Evolutionary conservation across 1,140 invertebrate species (phyloP).

Genomic region (Maniola jurtina): DNA sequence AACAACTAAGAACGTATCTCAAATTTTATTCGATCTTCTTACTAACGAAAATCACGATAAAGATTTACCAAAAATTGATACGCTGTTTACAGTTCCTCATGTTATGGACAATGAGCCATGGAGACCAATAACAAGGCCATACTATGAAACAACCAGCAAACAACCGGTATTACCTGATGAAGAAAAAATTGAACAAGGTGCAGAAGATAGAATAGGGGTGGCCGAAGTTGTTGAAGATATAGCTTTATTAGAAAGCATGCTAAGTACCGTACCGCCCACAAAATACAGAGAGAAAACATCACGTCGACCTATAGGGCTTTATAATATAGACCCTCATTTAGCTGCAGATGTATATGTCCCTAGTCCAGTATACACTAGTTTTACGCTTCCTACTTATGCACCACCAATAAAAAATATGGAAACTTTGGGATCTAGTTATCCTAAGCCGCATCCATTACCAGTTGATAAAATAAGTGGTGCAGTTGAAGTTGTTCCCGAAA

Average conservation of each 20-base stretch:
- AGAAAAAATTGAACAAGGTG: slow-evolving; percentile 48
- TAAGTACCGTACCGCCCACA: slow-evolving; percentile 55
- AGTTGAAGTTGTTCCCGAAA: slow-evolving; percentile 52
- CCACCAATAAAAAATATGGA: slow-evolving; percentile 75
- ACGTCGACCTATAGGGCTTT: slow-evolving; percentile 44
- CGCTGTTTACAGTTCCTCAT: slow-evolving; percentile 73
- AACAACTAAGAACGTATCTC: slow-evolving; percentile 67
- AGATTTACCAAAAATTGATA: slow-evolving; percentile 76
- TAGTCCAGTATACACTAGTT: slow-evolving; percentile 83
- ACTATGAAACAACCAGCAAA: slow-evolving; percentile 65
- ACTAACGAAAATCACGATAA: slow-evolving; percentile 72
- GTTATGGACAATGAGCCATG: slow-evolving; percentile 79
- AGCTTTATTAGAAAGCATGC: slow-evolving; percentile 66
- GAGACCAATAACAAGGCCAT: slow-evolving; percentile 77
- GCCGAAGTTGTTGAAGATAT: slow-evolving; percentile 76
- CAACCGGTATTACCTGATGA: slow-evolving; percentile 36
- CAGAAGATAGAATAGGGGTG: slow-evolving; percentile 72
- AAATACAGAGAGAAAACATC: slow-evolving; percentile 56
- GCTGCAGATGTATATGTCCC: slow-evolving; percentile 65
- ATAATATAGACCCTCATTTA: slow-evolving; percentile 63
- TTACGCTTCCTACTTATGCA: slow-evolving; percentile 81
- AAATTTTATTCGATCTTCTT: slow-evolving; percentile 61
- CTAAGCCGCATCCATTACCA: slow-evolving; percentile 82
- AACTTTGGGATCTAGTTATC: slow-evolving; percentile 76
- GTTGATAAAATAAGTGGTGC: slow-evolving; percentile 82